Evolutionary conservation across 2,888 invertebrate genomes (phyloP), one percentile per base, ranked within the genome.

Genomic region (Oxyteleia sp.): DNA sequence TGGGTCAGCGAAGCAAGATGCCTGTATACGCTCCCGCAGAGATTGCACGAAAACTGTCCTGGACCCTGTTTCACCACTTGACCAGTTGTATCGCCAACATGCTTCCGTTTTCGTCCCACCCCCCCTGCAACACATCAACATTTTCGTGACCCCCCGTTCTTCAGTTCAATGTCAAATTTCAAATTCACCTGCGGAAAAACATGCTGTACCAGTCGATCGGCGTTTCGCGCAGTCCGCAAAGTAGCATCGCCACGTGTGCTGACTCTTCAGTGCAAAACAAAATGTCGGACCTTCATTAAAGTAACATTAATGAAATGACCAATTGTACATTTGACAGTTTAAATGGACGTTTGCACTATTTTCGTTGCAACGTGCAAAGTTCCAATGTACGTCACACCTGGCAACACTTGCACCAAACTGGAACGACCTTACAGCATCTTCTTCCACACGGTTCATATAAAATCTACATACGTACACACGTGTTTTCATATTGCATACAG

Each of bases 111-210:
- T 88, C 93, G 92, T 92, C 93, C 93, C 91, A 93, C 92, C 93
- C 93, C 93, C 92, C 91, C 93, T 93, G 93, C 92, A 93, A 93
- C 93, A 93, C 93, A 93, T 91, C 87, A 92, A 93, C 90, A 93
- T 88, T 91, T 91, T 92, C 91, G 92, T 92, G 90, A 93, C n/a
- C 92, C 92, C 92, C 92, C 89, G 85, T 90, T 91, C 88, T 89
- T 90, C 88, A 87, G 20, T 75, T 74, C 11, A 41, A 26, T 4
- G 26, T 26, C 26, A 26, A 26, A 35, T 26, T 75, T 18, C 53
- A 74, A 26, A 66, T 59, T 49, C 55, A 10, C 11, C 0, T 26
- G 49, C 38, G 41, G 47, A 69, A 35, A 20, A 79, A 64, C 41
- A 63, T 71, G 71, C 49, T 18, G 57, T 18, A n/a, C n/a, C n/a